Evolutionary conservation across 2,113 vertebrate species (phyloP), one percentile per base, ranked within the genome.

Genomic region (Entomyzon cyanotis): DNA sequence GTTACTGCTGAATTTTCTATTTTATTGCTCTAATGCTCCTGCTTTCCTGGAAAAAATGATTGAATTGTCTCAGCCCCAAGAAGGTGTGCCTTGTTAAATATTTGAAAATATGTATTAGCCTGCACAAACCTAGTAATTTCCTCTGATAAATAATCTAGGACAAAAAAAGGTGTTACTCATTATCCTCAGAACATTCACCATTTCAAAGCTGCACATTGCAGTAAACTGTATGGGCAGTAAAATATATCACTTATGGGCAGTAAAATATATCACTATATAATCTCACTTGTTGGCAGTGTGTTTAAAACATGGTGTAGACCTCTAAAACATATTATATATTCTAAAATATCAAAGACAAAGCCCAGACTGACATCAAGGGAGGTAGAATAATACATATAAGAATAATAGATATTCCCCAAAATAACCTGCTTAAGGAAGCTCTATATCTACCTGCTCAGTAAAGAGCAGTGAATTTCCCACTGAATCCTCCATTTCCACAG

Each of bases 261-360:
- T 9, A 58, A 85, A 94, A 62, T 21, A 10, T 2, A n/a, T n/a
- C n/a, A n/a, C n/a, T n/a, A n/a, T n/a, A n/a, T n/a, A n/a, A n/a
- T n/a, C n/a, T n/a, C n/a, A n/a, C n/a, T n/a, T n/a, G n/a, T n/a
- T n/a, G n/a, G n/a, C n/a, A n/a, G n/a, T 2, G 9, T 12, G 18
- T 12, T 25, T 24, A 15, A 74, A 70, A 46, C 14, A 21, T 6
- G 20, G 2, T 50, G 16, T 5, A 21, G 63, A 23, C 7, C 46
- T 22, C 23, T 39, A 30, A 62, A 70, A 42, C 5, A 9, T 2
- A 9, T 3, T 37, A 15, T 3, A 7, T 1, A 7, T 71, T 1
- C 0, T 37, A 69, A 87, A 77, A 53, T 23, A 60, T 28, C 63
- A 24, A 46, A 75, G 59, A 46, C 15, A 74, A 80, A 87, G 30